Percentiles rank a stretch among this genome's conserved stretches.
phyloP scores from a whole-genome alignment of 2,113 vertebrate species.

The Brachyhypopomus occidentalis region DNA sequence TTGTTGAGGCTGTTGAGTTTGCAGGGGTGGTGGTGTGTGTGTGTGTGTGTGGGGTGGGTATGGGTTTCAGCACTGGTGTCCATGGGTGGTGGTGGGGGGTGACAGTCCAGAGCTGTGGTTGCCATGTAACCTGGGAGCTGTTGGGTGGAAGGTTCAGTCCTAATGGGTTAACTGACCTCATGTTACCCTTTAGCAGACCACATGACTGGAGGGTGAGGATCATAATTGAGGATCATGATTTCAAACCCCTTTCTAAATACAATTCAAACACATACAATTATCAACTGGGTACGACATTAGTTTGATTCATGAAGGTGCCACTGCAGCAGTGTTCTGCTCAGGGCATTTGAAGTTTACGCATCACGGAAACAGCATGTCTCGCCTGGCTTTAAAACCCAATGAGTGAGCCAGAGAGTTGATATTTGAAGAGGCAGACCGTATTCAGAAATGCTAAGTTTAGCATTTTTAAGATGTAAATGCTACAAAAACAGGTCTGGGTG shows the following conservation, averaged over 20 bases:
- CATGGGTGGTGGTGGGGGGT: too few relatives aligned
- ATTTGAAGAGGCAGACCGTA: background rate
- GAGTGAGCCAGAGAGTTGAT: background rate
- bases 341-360: too few relatives aligned
- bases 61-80: too few relatives aligned
- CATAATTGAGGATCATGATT: slow-evolving; percentile 7
- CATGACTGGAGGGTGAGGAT: slow-evolving; percentile 6
- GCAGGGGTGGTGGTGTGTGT: too few relatives aligned
- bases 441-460: background rate
- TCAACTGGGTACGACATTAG: background rate
- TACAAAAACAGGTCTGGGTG: too few relatives aligned
- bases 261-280: background rate
- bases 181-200: background rate
- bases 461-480: too few relatives aligned
- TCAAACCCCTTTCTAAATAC: background rate
- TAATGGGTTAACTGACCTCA: slow-evolving; percentile 30
- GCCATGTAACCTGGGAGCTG: background rate
- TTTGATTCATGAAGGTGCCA: background rate
- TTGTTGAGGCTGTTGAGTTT: too few relatives aligned
- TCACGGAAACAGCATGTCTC: background rate
- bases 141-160: background rate
- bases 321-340: too few relatives aligned
- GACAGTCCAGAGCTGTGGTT: too few relatives aligned
- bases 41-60: too few relatives aligned
- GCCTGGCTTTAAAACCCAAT: background rate